A percentile compares a stretch with the other conserved stretches of the same genome.
Conservation (phyloP, 2,888 invertebrate species). For the Mesopsocus fuscifrons region DNA sequence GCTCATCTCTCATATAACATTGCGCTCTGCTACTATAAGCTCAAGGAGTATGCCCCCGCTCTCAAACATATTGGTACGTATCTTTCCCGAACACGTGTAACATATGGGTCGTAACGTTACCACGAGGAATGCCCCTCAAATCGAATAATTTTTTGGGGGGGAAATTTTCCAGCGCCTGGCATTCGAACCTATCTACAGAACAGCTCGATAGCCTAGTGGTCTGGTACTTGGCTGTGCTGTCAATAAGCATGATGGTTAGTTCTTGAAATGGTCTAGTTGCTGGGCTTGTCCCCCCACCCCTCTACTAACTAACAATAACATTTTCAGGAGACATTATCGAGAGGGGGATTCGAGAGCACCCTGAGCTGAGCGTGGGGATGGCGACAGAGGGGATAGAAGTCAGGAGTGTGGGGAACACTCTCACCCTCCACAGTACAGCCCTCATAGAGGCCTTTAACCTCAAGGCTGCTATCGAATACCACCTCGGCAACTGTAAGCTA, state of each 20-base stretch:
- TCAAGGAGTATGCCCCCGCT: slow-evolving; percentile 85
- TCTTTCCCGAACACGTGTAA: no score
- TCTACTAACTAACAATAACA: no score
- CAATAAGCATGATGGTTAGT: no score
- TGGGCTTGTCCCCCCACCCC: no score
- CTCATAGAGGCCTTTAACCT: slow-evolving; percentile 96
- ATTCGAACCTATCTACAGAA: no score
- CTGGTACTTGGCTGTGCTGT: no score
- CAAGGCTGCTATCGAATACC: slow-evolving; percentile 96
- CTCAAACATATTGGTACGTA: slow-evolving; percentile 69
- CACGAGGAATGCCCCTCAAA: no score
- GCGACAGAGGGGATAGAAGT: slow-evolving; percentile 85
- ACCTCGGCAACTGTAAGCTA: slow-evolving; percentile 55
- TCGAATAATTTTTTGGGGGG: no score
- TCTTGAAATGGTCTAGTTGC: no score
- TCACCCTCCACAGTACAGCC: slow-evolving; percentile 86
- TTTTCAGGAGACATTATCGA: slow-evolving; percentile 82
- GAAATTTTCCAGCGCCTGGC: slow-evolving; percentile 1
- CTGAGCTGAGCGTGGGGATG: slow-evolving; percentile 92
- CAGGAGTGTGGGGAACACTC: slow-evolving; percentile 88
- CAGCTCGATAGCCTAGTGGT: no score
- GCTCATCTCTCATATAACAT: slow-evolving; percentile 89
- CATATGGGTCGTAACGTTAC: no score
- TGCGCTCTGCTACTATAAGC: slow-evolving; percentile 81
- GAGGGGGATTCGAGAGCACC: slow-evolving; percentile 87